phyloP scores from a whole-genome alignment of 1,140 invertebrate genomes.

The Saccostrea glomerata region DNA sequence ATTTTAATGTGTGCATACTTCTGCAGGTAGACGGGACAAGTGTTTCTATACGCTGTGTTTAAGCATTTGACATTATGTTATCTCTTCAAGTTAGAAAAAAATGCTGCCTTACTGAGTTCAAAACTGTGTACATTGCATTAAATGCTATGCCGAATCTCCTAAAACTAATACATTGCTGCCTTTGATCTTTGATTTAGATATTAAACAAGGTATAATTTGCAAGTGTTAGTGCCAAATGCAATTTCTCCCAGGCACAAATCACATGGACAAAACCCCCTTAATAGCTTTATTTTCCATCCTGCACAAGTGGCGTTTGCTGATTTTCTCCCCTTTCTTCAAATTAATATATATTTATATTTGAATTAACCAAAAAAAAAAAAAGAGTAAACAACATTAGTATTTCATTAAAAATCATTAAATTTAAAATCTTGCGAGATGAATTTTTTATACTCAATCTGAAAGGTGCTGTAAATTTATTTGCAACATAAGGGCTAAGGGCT shows the following conservation, averaged over 20 bases:
- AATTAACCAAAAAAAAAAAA: too few species aligned
- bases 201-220: slow-evolving; percentile 31
- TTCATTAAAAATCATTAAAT: too few species aligned
- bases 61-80: slow-evolving; percentile 31
- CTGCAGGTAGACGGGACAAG: slow-evolving; percentile 6
- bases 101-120: slow-evolving; percentile 21
- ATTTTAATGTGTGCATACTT: slow-evolving; percentile 32
- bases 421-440: too few species aligned
- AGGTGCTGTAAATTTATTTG: too few species aligned
- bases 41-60: slow-evolving; percentile 19
- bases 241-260: background rate
- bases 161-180: background rate
- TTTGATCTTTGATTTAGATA: slow-evolving; percentile 26
- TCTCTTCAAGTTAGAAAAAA: slow-evolving; percentile 29
- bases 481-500: too few species aligned
- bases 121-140: slow-evolving; percentile 33
- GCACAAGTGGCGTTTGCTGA: too few species aligned
- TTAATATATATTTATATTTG: too few species aligned
- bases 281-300: too few species aligned
- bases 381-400: too few species aligned
- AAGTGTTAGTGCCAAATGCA: background rate
- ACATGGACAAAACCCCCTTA: too few species aligned
- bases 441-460: too few species aligned
- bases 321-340: too few species aligned
- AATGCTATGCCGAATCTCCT: slow-evolving; percentile 4